phyloP scores from a whole-genome alignment of 2,888 invertebrate genomes.

The Euplagia quadripunctaria region DNA sequence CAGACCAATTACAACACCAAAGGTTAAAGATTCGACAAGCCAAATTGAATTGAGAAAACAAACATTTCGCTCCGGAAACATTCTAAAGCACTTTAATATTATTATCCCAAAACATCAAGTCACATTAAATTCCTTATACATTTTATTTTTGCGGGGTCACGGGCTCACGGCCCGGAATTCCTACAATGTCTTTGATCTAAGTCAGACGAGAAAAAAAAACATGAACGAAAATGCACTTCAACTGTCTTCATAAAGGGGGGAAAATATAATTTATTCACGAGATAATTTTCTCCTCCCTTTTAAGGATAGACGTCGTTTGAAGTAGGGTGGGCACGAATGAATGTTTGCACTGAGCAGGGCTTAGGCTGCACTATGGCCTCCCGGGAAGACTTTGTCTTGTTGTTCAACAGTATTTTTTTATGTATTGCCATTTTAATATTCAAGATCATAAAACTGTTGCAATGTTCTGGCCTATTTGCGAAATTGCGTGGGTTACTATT shows the following conservation, averaged over 20 bases:
- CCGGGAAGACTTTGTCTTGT: conserved; percentile 59
- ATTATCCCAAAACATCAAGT: conserved; percentile 84
- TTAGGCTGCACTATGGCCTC: conserved; percentile 57
- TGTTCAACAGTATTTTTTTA: conserved; percentile 50
- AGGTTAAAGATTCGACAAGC: conserved; percentile 63
- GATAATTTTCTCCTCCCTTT: conserved; percentile 86
- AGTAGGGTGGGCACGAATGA: conserved; percentile 76
- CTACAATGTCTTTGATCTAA: conserved; percentile 83
- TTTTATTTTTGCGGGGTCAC: conserved; percentile 83
- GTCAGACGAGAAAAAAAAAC: conserved; percentile 78
- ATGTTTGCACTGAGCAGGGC: conserved; percentile 74
- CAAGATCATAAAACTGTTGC: conserved; percentile 32
- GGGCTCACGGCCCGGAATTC: conserved; percentile 73
- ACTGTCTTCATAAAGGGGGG: conserved; percentile 85
- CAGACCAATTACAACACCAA: conserved; percentile 35
- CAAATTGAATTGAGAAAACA: conserved; percentile 79
- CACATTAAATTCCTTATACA: conserved; percentile 84
- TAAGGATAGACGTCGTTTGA: conserved; percentile 77
- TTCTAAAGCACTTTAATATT: conserved; percentile 80
- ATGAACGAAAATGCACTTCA: conserved; percentile 85
- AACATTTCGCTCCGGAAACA: conserved; percentile 75
- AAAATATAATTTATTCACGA: conserved; percentile 87
- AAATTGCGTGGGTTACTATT: conserved; percentile 37
- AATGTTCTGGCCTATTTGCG: conserved; percentile 31
- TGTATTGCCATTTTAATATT: conserved; percentile 50